Evolutionary conservation across 2,888 invertebrate species (phyloP).

Genomic region (Idaea biselata): DNA sequence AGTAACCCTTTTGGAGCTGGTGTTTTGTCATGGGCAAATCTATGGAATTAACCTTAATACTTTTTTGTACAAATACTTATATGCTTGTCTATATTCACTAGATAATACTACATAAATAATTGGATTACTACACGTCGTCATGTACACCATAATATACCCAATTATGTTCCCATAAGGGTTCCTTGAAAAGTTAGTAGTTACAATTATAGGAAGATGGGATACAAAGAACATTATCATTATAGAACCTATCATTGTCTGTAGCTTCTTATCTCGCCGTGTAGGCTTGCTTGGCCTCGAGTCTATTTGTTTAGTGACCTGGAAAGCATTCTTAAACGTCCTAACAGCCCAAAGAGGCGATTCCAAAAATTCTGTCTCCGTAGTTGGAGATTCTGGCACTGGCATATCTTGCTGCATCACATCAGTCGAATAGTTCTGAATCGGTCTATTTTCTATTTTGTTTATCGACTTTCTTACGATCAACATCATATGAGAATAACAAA

Average conservation of each 20-base stretch:
- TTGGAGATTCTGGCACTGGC: conserved; percentile 6
- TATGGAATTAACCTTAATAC: neutral
- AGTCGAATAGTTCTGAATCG: neutral
- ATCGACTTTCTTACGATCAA: conserved; percentile 19
- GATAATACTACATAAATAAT: conserved; percentile 25
- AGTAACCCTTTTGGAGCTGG: neutral
- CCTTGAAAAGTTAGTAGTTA: neutral
- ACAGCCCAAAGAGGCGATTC: conserved; percentile 5
- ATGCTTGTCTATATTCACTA: conserved; percentile 25
- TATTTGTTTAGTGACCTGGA: conserved; percentile 9
- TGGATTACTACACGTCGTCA: conserved; percentile 20
- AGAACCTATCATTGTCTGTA: conserved; percentile 20
- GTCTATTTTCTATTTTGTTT: neutral
- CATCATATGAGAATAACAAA: conserved; percentile 21
- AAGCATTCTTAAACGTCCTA: conserved; percentile 8
- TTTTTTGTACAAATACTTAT: conserved; percentile 13
- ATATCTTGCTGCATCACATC: conserved; percentile 2
- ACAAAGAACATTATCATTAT: conserved; percentile 20
- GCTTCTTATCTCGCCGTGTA: conserved; percentile 21
- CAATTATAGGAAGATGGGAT: conserved; percentile 21
- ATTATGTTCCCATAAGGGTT: conserved; percentile 15
- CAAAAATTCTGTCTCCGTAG: conserved; percentile 5
- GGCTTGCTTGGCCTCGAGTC: conserved; percentile 7
- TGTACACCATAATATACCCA: conserved; percentile 16
- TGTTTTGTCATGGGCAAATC: neutral